Conservation (phyloP, 2,797 vertebrate genomes). For the Arremon brunneinucha region DNA sequence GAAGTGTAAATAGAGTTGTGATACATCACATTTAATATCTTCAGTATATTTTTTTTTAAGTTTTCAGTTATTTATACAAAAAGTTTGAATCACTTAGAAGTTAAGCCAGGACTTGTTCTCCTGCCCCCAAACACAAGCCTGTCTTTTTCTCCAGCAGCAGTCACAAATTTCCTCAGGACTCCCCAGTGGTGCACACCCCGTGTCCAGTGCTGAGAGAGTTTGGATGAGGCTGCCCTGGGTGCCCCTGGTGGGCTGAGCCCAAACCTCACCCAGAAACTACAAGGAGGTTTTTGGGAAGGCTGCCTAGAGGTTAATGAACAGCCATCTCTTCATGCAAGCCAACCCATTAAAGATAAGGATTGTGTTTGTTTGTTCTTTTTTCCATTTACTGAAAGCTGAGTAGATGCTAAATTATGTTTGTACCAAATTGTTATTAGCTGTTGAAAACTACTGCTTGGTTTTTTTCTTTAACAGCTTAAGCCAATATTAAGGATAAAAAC, state of each 20-base stretch:
- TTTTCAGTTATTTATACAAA: not conserved
- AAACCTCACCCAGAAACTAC: not conserved
- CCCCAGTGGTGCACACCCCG: too few relatives aligned
- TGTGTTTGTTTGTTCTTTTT: not conserved
- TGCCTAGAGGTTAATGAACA: not conserved
- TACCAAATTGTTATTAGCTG: not conserved
- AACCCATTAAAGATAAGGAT: not conserved
- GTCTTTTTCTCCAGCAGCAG: not conserved
- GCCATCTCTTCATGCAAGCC: not conserved
- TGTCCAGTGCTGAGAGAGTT: fast-evolving
- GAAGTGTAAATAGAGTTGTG: not conserved
- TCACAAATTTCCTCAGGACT: not conserved
- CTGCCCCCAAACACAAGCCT: not conserved
- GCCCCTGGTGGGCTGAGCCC: not conserved
- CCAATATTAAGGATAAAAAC: not conserved
- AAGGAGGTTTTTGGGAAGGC: fast-evolving
- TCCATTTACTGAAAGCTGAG: not conserved
- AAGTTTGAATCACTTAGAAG: not conserved
- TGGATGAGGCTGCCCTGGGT: not conserved
- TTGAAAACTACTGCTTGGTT: not conserved
- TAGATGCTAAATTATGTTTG: not conserved
- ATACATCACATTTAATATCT: not conserved
- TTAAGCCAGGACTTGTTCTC: not conserved
- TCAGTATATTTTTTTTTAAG: not conserved
- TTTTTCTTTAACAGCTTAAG: not conserved